Evolutionary conservation across 2,113 vertebrate genomes (phyloP).

Genomic region (Sebastes schlegelii): DNA sequence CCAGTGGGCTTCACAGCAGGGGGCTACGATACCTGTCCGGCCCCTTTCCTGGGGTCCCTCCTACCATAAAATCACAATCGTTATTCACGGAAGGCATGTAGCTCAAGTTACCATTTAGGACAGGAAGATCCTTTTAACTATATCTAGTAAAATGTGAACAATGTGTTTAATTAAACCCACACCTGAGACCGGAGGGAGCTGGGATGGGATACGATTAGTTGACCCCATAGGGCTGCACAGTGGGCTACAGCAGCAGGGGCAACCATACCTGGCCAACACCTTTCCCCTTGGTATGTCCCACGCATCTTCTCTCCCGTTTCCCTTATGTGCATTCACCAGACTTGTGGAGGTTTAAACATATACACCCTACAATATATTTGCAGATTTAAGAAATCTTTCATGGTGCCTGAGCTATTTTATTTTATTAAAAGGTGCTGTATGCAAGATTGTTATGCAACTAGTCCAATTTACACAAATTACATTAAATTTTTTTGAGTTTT

Average conservation of each 20-base stretch:
- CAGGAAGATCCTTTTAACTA: conserved; percentile 29
- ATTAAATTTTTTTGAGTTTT: conserved; percentile 1
- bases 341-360: neutral
- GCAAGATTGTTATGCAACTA: neutral
- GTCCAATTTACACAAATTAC: neutral
- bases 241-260: conserved; percentile 38
- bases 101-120: conserved; percentile 66
- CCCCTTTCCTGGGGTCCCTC: conserved; percentile 43
- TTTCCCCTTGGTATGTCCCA: conserved; percentile 27
- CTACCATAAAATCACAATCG: conserved; percentile 66
- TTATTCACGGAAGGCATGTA: conserved; percentile 35
- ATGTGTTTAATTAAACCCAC: conserved; percentile 56
- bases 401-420: neutral
- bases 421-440: neutral
- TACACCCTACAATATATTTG: neutral
- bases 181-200: conserved; percentile 1
- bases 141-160: conserved; percentile 55
- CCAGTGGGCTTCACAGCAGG: conserved; percentile 73
- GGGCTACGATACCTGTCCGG: conserved; percentile 54
- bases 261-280: conserved; percentile 54
- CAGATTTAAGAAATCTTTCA: neutral
- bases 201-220: conserved; percentile 39
- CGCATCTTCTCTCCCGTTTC: neutral
- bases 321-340: neutral
- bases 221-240: conserved; percentile 51